Conservation (phyloP, 1,140 invertebrate genomes). For the Temnothorax nylanderi region DNA sequence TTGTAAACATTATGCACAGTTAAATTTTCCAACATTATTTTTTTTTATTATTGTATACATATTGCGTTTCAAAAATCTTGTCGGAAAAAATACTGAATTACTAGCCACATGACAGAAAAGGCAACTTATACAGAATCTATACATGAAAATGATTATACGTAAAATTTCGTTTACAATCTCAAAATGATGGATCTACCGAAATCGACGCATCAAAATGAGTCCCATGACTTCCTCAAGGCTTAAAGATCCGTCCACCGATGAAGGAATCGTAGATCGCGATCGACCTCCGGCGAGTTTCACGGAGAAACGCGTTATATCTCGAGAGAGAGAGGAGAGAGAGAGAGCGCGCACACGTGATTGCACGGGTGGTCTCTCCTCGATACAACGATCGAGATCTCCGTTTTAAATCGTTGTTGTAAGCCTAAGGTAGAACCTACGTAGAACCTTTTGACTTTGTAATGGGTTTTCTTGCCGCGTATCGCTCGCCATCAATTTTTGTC, state of each 20-base stretch:
- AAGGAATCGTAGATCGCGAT: constrained; percentile 61
- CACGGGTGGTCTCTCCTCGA: constrained; percentile 60
- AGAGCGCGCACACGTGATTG: constrained; percentile 21
- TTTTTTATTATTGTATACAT: background rate
- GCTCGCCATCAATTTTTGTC: constrained; percentile 49
- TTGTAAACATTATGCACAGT: background rate
- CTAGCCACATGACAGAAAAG: background rate
- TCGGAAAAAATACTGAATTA: background rate
- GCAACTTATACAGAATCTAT: background rate
- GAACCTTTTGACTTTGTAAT: constrained; percentile 55
- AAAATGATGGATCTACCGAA: constrained; percentile 35
- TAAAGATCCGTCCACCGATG: constrained; percentile 46
- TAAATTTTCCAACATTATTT: background rate
- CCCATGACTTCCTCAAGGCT: constrained; percentile 34
- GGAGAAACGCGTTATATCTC: constrained; percentile 62
- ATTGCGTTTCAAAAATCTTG: background rate
- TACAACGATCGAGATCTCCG: constrained; percentile 37
- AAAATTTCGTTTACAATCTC: constrained; percentile 16
- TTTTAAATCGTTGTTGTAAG: constrained; percentile 52
- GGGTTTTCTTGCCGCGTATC: constrained; percentile 11
- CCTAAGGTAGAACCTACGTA: constrained; percentile 12
- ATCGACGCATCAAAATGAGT: constrained; percentile 49
- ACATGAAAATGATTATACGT: background rate
- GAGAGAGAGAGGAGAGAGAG: background rate
- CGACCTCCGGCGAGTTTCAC: constrained; percentile 36